Evolutionary conservation across 2,888 invertebrate species (phyloP).

Genomic region (Idaea dimidiata): DNA sequence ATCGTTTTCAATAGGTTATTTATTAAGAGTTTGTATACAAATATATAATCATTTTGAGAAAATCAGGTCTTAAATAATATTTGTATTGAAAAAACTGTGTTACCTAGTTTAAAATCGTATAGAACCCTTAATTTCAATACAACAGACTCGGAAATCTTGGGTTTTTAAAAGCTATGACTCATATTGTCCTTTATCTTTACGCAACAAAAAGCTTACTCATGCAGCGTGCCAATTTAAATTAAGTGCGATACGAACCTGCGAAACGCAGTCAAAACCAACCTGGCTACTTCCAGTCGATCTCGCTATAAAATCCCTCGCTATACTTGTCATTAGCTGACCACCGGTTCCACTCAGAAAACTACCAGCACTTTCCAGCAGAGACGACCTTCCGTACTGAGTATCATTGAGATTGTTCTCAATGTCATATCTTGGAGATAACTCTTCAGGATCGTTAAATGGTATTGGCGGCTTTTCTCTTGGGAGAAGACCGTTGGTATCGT

Average conservation of each 20-base stretch:
- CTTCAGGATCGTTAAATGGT: conserved; percentile 48
- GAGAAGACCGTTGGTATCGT: conserved; percentile 54
- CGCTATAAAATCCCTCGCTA: conserved; percentile 85
- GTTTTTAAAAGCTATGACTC: conserved; percentile 19
- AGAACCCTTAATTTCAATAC: too few species aligned
- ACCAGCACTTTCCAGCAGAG: conserved; percentile 65
- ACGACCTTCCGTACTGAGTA: conserved; percentile 57
- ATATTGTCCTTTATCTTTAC: conserved; percentile 26
- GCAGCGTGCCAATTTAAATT: conserved; percentile 33
- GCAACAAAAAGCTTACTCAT: conserved; percentile 39
- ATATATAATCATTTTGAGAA: too few species aligned
- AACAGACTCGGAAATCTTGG: not conserved
- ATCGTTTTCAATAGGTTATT: too few species aligned
- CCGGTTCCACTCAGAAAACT: conserved; percentile 68
- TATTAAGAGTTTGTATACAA: too few species aligned
- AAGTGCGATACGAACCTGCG: conserved; percentile 70
- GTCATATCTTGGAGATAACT: conserved; percentile 53
- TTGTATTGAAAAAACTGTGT: too few species aligned
- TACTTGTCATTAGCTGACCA: conserved; percentile 77
- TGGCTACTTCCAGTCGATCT: conserved; percentile 86
- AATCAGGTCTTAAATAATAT: too few species aligned
- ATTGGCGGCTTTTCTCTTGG: conserved; percentile 57
- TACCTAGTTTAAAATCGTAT: too few species aligned
- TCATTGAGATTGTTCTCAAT: conserved; percentile 49
- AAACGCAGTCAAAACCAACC: conserved; percentile 81